Conservation (phyloP, 2,888 invertebrate species). For the Nemotelus nigrinus region DNA sequence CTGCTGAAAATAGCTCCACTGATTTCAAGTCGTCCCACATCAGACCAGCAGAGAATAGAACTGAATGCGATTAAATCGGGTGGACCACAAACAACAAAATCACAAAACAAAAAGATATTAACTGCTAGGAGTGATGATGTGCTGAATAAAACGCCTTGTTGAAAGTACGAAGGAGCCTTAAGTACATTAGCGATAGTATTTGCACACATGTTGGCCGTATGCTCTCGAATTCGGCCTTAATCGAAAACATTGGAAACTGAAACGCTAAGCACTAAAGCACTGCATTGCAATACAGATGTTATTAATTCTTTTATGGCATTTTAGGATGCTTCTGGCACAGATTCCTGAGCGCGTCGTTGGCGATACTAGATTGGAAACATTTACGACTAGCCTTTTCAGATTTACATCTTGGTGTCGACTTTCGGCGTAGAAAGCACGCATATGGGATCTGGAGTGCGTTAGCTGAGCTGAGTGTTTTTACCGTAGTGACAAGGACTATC, state of each 20-base stretch:
- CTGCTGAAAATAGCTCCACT: constrained; percentile 23
- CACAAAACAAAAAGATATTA: constrained; percentile 9
- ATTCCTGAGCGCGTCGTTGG: neutral
- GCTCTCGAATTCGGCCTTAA: constrained; percentile 23
- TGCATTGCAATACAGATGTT: constrained; percentile 13
- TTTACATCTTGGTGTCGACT: no score
- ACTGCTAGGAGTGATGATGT: constrained; percentile 29
- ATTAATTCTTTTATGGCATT: constrained; percentile 24
- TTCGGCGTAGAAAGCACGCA: neutral
- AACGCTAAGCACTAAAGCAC: no score
- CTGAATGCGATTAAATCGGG: neutral
- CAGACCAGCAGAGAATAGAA: constrained; percentile 20
- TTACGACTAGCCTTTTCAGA: neutral
- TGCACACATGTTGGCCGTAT: constrained; percentile 40
- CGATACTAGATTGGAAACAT: neutral
- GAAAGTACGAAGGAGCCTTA: constrained; percentile 31
- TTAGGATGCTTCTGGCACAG: constrained; percentile 13
- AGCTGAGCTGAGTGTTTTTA: neutral
- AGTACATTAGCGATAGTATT: constrained; percentile 43
- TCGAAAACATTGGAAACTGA: neutral
- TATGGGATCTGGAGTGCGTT: neutral
- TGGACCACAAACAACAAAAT: no score
- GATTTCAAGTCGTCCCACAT: neutral
- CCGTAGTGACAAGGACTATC: constrained; percentile 20
- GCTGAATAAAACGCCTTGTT: constrained; percentile 39